Percentiles rank a stretch among this genome's conserved stretches.
Conservation (phyloP, 2,797 vertebrate genomes). For the Liparis tanakae region DNA sequence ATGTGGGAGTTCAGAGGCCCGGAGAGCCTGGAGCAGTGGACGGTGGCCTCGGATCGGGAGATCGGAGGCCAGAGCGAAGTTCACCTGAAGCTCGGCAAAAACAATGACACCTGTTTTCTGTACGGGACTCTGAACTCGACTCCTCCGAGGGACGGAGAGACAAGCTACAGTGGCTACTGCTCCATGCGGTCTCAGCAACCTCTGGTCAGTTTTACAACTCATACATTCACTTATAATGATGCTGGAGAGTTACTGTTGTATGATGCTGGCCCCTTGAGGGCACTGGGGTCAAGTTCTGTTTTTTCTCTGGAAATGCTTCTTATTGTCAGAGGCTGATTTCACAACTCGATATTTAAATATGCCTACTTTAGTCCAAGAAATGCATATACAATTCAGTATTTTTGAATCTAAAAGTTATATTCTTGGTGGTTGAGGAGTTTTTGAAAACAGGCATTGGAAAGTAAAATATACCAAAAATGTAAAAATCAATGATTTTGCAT, state of each 20-base stretch:
- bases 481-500: not conserved
- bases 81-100: constrained; percentile 86
- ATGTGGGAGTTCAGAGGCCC: constrained; percentile 91
- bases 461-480: not conserved
- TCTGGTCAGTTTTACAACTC: constrained; percentile 81
- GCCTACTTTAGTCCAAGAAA: not conserved
- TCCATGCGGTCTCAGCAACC: constrained; percentile 83
- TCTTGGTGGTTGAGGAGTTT: not conserved
- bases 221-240: not conserved
- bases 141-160: constrained; percentile 90
- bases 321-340: not conserved
- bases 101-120: constrained; percentile 87
- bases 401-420: not conserved
- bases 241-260: not conserved
- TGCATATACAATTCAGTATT: not conserved
- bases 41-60: constrained; percentile 88
- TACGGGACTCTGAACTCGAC: constrained; percentile 87
- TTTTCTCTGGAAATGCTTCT: not conserved
- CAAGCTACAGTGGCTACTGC: constrained; percentile 93
- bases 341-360: not conserved
- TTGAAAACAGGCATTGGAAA: not conserved
- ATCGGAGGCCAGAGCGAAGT: constrained; percentile 92
- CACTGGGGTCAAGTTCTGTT: not conserved
- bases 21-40: constrained; percentile 89
- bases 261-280: not conserved